Conservation (phyloP, 2,797 vertebrate genomes). For the Sternarchorhynchus goeldii region DNA sequence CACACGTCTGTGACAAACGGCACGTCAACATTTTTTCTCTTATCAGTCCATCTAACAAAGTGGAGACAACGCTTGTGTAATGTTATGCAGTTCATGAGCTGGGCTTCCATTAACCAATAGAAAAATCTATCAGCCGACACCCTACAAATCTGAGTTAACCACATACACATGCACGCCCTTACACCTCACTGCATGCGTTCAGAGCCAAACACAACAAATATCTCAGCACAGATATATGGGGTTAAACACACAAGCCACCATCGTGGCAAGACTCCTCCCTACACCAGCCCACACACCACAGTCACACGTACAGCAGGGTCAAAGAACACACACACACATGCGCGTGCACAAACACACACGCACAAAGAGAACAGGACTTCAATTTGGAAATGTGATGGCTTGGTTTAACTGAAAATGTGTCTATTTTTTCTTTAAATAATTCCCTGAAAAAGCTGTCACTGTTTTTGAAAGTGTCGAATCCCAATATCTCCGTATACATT, state of each 20-base stretch:
- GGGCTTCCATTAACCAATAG: background rate
- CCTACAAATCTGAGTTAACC: slow-evolving; percentile 23
- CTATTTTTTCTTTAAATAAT: no score
- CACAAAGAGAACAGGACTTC: background rate
- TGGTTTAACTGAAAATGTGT: no score
- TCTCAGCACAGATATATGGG: slow-evolving; percentile 22
- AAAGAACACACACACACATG: no score
- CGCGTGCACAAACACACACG: background rate
- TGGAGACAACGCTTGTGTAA: slow-evolving; percentile 24
- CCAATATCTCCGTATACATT: no score
- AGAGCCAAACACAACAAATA: slow-evolving; percentile 58
- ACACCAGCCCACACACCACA: no score
- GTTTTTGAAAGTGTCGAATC: no score
- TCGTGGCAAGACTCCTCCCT: no score
- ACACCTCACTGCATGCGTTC: slow-evolving; percentile 30
- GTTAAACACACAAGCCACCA: slow-evolving; percentile 2
- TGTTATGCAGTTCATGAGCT: slow-evolving; percentile 36
- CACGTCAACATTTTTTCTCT: slow-evolving; percentile 28
- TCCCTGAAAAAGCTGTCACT: no score
- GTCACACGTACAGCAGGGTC: no score
- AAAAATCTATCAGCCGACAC: slow-evolving; percentile 9
- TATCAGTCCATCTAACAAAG: slow-evolving; percentile 41
- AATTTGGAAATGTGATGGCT: no score
- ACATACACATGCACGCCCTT: slow-evolving; percentile 10
- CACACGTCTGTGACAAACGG: slow-evolving; percentile 40